A percentile compares a stretch with the other conserved stretches of the same genome.
Evolutionary conservation across 1,140 invertebrate species (phyloP).

Genomic region (Portunus trituberculatus): DNA sequence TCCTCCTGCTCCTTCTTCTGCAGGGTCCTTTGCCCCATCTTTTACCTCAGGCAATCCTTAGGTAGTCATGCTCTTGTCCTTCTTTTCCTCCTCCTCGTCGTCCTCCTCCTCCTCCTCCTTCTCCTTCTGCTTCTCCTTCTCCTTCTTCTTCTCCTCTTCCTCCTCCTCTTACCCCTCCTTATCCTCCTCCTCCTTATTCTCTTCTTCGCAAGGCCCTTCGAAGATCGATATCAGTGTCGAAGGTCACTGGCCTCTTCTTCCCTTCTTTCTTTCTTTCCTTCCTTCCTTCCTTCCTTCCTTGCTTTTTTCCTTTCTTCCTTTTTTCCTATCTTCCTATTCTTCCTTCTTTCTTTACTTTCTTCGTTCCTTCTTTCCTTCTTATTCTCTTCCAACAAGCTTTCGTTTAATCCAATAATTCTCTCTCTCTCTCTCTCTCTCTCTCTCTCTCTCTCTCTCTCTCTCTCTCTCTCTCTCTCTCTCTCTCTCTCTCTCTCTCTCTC

Average conservation of each 20-base stretch:
- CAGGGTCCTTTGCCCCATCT: no score
- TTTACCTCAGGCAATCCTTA: no score
- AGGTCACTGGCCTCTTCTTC: background rate
- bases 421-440: background rate
- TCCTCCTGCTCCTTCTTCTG: no score
- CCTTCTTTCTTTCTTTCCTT: slow-evolving; percentile 40
- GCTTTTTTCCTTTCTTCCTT: slow-evolving; percentile 49
- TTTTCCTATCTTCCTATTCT: background rate
- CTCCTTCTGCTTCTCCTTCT: no score
- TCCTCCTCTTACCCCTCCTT: no score
- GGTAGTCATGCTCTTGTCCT: no score
- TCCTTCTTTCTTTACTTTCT: background rate
- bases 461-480: background rate
- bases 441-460: background rate
- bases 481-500: background rate
- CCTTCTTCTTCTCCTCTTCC: no score
- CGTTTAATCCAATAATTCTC: background rate
- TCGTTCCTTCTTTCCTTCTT: background rate
- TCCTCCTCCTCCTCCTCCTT: no score
- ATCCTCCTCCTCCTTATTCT: no score
- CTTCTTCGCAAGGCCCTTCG: no score
- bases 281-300: slow-evolving; percentile 53
- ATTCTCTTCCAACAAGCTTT: background rate
- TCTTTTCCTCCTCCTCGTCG: no score
- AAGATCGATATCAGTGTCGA: no score